Conservation (phyloP, 2,888 invertebrate genomes). For the Nycteola revayana region DNA sequence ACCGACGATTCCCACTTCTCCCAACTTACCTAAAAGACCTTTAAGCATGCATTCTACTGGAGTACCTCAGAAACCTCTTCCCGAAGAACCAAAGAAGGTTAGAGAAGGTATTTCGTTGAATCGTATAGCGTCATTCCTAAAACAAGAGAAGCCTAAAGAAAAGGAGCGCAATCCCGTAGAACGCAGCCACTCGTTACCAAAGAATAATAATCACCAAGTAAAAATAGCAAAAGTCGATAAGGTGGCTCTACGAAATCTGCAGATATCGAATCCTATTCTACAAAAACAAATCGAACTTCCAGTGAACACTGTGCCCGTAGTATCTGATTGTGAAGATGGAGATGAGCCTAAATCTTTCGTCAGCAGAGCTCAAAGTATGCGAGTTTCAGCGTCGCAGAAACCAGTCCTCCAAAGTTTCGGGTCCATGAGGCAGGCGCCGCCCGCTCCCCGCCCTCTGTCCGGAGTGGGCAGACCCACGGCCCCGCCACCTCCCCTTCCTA, state of each 20-base stretch:
- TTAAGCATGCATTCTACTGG: constrained; percentile 71
- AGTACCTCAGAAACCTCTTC: constrained; percentile 66
- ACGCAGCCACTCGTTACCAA: constrained; percentile 82
- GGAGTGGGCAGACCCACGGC: constrained; percentile 88
- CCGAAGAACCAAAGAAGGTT: constrained; percentile 78
- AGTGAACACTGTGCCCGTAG: constrained; percentile 83
- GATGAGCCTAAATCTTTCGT: constrained; percentile 83
- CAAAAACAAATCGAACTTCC: constrained; percentile 85
- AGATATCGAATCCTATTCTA: constrained; percentile 92
- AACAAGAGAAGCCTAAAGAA: constrained; percentile 81
- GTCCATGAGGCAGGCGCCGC: constrained; percentile 89
- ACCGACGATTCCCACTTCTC: constrained; percentile 73
- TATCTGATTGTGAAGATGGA: constrained; percentile 72
- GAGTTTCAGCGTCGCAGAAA: constrained; percentile 81
- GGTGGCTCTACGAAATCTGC: constrained; percentile 86
- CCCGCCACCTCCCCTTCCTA: constrained; percentile 88
- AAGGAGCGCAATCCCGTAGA: constrained; percentile 75
- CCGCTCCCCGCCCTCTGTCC: constrained; percentile 87
- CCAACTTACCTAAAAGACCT: constrained; percentile 73
- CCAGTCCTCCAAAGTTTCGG: constrained; percentile 89
- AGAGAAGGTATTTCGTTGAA: constrained; percentile 85
- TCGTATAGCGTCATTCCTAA: constrained; percentile 88
- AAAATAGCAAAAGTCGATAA: constrained; percentile 87
- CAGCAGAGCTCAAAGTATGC: constrained; percentile 91
- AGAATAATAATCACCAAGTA: constrained; percentile 78